A percentile compares a stretch with the other conserved stretches of the same genome.
phyloP scores from a whole-genome alignment of 2,113 vertebrate species.

The Osmerus mordax region DNA sequence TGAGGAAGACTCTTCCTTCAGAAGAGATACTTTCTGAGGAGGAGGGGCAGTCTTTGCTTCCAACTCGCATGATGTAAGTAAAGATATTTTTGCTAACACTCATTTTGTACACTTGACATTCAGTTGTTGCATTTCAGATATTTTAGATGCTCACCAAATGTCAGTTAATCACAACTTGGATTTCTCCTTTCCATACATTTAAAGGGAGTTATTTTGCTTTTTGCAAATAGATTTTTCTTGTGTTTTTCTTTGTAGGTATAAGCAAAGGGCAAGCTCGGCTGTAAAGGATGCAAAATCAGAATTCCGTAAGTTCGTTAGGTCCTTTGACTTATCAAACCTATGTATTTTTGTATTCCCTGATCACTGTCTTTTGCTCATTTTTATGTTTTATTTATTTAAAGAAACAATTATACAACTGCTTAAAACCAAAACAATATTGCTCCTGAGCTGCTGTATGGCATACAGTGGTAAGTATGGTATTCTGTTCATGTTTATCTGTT shows the following conservation, averaged over 20 bases:
- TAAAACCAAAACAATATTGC: constrained; percentile 82
- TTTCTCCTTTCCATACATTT: not conserved
- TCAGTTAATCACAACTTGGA: not conserved
- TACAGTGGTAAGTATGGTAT: constrained; percentile 84
- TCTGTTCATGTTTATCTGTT: not conserved
- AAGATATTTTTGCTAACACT: not conserved
- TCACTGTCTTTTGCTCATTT: constrained; percentile 1
- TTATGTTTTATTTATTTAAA: constrained; percentile 51
- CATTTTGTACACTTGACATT: not conserved
- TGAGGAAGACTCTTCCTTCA: constrained; percentile 69
- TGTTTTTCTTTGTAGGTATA: constrained; percentile 60
- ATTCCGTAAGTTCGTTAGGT: constrained; percentile 66
- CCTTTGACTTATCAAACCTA: too few species aligned
- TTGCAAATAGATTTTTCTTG: too few species aligned
- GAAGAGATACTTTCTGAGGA: constrained; percentile 73
- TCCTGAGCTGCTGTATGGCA: constrained; percentile 88
- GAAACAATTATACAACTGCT: constrained; percentile 83
- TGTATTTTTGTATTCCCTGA: constrained; percentile 3
- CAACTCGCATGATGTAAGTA: constrained; percentile 57
- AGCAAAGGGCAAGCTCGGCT: constrained; percentile 62
- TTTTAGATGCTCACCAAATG: not conserved
- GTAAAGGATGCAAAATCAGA: constrained; percentile 66
- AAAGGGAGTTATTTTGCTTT: constrained; percentile 12
- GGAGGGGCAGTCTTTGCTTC: constrained; percentile 70
- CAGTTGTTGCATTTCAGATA: not conserved